These are phyloP conservation scores for Lathamus discolor DNA, from an alignment of 2,113 vertebrate genomes.

Conservation along the genomic window DNA sequence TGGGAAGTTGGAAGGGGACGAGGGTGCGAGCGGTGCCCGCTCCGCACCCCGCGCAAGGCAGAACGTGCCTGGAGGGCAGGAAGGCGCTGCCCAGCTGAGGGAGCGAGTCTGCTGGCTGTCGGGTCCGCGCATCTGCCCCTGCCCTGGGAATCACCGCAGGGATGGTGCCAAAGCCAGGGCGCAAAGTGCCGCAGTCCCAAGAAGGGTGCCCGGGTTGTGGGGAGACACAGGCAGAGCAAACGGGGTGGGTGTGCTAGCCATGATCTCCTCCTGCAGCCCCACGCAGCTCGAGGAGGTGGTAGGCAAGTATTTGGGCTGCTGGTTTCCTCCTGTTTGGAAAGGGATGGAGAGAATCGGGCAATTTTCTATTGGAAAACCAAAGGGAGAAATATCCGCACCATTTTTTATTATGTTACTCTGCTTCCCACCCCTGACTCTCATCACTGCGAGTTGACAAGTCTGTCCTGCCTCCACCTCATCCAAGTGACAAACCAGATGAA, in stretches of 20 bases:
- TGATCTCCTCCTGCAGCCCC: background rate
- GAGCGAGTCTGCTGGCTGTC: background rate
- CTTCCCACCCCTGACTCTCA: slow-evolving; percentile 35
- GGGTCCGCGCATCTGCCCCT: background rate
- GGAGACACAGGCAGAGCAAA: background rate
- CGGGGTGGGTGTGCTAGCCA: background rate
- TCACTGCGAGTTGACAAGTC: background rate
- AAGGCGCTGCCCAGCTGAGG: background rate
- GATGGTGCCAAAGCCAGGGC: background rate
- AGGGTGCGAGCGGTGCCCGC: background rate
- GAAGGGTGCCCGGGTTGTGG: background rate
- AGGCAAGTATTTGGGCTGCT: slow-evolving; percentile 2
- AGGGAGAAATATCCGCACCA: background rate
- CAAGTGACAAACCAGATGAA: slow-evolving; percentile 60
- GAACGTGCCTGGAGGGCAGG: background rate
- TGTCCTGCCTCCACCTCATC: slow-evolving; percentile 30
- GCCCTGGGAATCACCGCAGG: background rate
- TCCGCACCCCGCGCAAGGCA: too few relatives aligned
- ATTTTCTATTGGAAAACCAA: background rate
- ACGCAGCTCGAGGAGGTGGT: background rate
- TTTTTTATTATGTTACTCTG: background rate
- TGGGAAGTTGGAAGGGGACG: fast-evolving
- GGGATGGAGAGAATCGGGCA: background rate
- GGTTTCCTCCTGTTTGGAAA: background rate
- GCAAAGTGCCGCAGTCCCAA: fast-evolving